Conservation (phyloP, 2,888 invertebrate species). For the Cosmorhoe ocellata region DNA sequence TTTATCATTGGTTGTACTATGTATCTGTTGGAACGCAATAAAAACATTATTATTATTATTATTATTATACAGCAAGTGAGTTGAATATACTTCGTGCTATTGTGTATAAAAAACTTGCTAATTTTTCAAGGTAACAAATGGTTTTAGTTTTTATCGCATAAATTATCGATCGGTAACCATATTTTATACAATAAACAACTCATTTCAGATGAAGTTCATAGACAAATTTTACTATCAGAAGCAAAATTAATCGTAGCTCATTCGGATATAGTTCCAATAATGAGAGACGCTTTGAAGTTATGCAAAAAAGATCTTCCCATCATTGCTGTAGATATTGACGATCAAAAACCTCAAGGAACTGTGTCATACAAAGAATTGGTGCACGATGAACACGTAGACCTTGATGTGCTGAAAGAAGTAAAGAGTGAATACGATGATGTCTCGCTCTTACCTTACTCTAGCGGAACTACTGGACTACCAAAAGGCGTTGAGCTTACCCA, state of each 20-base stretch:
- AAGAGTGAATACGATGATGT: constrained; percentile 77
- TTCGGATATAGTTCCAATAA: constrained; percentile 73
- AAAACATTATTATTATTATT: no score
- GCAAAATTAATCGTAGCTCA: constrained; percentile 84
- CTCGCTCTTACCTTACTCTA: constrained; percentile 89
- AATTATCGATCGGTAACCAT: no score
- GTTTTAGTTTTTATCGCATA: no score
- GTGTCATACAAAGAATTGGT: constrained; percentile 84
- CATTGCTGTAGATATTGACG: constrained; percentile 56
- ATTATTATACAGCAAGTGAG: constrained; percentile 83
- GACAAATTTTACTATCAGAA: constrained; percentile 82
- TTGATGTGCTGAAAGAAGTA: constrained; percentile 67
- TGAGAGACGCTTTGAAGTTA: constrained; percentile 70
- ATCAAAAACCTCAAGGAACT: constrained; percentile 69
- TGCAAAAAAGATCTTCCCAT: constrained; percentile 74
- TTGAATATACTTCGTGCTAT: no score
- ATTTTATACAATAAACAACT: no score
- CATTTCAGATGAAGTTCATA: constrained; percentile 85
- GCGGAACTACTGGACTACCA: constrained; percentile 92
- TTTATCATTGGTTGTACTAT: no score
- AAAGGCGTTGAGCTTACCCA: constrained; percentile 88
- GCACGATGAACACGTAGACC: constrained; percentile 71
- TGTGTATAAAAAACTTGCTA: no score
- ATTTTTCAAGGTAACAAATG: neutral
- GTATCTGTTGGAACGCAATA: no score